Conservation (phyloP, 2,888 invertebrate genomes). For the Dastarcus helophoroides region DNA sequence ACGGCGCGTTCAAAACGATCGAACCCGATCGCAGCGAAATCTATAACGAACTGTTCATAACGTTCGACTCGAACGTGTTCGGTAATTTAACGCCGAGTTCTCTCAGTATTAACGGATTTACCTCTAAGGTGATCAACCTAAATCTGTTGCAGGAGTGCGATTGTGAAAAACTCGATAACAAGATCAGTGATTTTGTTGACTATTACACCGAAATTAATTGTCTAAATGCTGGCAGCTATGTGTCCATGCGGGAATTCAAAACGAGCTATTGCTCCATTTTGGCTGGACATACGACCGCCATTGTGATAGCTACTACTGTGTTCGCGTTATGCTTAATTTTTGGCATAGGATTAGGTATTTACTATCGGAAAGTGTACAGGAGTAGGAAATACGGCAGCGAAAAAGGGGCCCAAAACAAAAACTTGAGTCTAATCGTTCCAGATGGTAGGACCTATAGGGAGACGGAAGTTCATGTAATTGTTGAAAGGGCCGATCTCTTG, state of each 20-base stretch:
- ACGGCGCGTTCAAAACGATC: constrained; percentile 53
- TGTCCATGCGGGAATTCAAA: constrained; percentile 27
- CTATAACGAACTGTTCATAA: constrained; percentile 38
- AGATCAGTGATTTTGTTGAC: constrained; percentile 19
- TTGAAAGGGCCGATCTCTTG: constrained; percentile 71
- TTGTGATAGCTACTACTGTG: constrained; percentile 34
- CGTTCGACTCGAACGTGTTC: constrained; percentile 54
- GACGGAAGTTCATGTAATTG: constrained; percentile 76
- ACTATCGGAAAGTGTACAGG: constrained; percentile 32
- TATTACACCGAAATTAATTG: constrained; percentile 29
- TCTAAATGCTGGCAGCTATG: constrained; percentile 19
- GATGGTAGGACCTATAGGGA: constrained; percentile 74
- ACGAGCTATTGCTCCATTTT: constrained; percentile 27
- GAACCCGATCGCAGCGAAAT: constrained; percentile 40
- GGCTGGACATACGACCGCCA: constrained; percentile 28
- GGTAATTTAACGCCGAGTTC: constrained; percentile 44
- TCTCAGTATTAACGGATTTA: constrained; percentile 44
- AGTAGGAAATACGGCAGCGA: constrained; percentile 31
- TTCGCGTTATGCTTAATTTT: constrained; percentile 39
- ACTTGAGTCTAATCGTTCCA: constrained; percentile 60
- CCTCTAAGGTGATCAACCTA: constrained; percentile 46
- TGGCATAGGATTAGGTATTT: constrained; percentile 30
- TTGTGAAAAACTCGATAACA: constrained; percentile 33
- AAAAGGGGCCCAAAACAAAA: constrained; percentile 46
- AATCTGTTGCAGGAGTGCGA: constrained; percentile 48